Evolutionary conservation across 1,140 invertebrate species (phyloP).

Genomic region (Drosophila fuyamai): DNA sequence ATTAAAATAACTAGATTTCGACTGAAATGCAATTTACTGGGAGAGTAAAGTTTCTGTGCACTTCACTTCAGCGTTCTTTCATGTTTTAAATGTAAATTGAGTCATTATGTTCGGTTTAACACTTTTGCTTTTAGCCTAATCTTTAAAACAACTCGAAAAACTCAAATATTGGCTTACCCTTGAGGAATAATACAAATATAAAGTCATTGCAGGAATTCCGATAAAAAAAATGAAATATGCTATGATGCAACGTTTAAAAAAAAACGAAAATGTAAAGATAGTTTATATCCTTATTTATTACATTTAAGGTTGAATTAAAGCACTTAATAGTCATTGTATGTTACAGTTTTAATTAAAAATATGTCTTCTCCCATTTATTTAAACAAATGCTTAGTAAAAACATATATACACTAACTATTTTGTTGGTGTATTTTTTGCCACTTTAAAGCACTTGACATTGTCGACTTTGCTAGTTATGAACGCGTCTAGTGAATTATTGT

Average conservation of each 20-base stretch:
- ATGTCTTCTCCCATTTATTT: neutral
- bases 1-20: neutral
- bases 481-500: slow-evolving; percentile 4
- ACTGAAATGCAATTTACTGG: no score
- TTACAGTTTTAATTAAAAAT: neutral
- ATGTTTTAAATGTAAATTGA: slow-evolving; percentile 4
- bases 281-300: no score
- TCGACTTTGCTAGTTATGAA: slow-evolving; percentile 5
- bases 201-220: neutral
- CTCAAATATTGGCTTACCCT: slow-evolving; percentile 13
- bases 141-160: neutral
- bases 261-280: no score
- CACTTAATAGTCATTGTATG: no score
- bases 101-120: slow-evolving; percentile 1
- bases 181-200: neutral
- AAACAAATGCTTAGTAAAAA: slow-evolving; percentile 3
- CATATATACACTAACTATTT: slow-evolving; percentile 3
- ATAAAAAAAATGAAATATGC: neutral
- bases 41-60: no score
- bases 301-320: no score
- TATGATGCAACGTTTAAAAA: neutral
- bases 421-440: slow-evolving; percentile 1
- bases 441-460: slow-evolving; percentile 59
- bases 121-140: slow-evolving; percentile 22
- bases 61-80: no score